A percentile compares a stretch with the other conserved stretches of the same genome.
phyloP scores from a whole-genome alignment of 2,888 invertebrate genomes.

The Salpingus planirostris region DNA sequence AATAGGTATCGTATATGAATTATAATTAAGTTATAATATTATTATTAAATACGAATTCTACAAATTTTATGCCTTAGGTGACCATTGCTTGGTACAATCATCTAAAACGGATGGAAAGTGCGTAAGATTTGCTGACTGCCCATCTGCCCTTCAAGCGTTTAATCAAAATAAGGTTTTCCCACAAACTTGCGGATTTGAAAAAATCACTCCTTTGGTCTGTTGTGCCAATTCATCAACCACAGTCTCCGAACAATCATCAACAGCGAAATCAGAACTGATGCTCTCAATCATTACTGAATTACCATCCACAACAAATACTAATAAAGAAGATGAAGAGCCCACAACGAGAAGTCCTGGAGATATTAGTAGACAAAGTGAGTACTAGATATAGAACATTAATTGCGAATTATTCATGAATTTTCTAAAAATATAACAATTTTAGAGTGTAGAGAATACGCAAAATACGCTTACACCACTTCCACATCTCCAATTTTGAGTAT shows the following conservation, averaged over 20 bases:
- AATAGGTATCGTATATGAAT: too few relatives aligned
- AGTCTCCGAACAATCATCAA: background rate
- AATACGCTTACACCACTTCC: background rate
- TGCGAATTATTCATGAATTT: background rate
- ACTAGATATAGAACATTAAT: too few relatives aligned
- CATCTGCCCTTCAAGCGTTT: background rate
- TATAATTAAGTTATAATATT: too few relatives aligned
- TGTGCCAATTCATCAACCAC: background rate
- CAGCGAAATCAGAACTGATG: background rate
- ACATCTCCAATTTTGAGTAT: background rate
- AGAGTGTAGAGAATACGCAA: conserved; percentile 1
- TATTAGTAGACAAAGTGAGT: background rate
- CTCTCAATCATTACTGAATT: background rate
- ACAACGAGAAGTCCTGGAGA: background rate
- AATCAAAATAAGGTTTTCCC: too few relatives aligned
- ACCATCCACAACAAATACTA: too few relatives aligned
- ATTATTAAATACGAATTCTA: too few relatives aligned
- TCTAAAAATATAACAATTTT: background rate
- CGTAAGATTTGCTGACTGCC: background rate
- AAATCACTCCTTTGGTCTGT: background rate
- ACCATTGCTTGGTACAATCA: background rate
- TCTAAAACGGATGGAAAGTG: background rate
- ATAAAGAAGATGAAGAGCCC: too few relatives aligned
- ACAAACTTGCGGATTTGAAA: conserved; percentile 1
- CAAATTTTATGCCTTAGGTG: background rate